Percentiles rank a stretch among this genome's conserved stretches.
Evolutionary conservation across 2,888 invertebrate genomes (phyloP).

Genomic region (Mayetiola destructor): DNA sequence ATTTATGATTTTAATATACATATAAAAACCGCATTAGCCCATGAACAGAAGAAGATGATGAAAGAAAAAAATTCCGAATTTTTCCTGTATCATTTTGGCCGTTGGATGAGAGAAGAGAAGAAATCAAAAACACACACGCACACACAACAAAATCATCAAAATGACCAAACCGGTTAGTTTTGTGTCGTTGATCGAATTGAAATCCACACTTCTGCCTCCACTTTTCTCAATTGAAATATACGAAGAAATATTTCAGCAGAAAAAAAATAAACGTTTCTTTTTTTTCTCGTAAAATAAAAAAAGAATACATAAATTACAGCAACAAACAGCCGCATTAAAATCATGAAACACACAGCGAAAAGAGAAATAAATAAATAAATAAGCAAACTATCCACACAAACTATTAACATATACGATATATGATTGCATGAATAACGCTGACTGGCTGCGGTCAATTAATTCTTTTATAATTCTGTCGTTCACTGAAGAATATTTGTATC

Average conservation of each 20-base stretch:
- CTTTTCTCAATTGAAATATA: no score
- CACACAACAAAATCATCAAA: no score
- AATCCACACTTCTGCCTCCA: neutral
- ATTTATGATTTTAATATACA: no score
- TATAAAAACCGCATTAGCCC: no score
- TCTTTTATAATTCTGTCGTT: conserved; percentile 7
- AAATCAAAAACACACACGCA: no score
- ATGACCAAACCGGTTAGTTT: conserved; percentile 8
- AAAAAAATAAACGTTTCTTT: no score
- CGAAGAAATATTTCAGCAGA: no score
- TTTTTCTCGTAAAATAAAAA: no score
- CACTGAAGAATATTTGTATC: no score
- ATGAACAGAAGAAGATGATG: no score
- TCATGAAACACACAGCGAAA: neutral
- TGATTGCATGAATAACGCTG: conserved; percentile 13
- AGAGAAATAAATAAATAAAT: neutral
- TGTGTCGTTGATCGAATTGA: neutral
- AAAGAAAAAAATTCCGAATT: neutral
- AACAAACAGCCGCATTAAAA: neutral
- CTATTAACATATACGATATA: conserved; percentile 12
- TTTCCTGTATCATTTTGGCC: neutral
- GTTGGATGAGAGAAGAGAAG: no score
- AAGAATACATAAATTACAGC: neutral
- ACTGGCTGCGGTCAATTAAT: conserved; percentile 13
- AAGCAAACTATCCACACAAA: conserved; percentile 6